phyloP scores from a whole-genome alignment of 2,797 vertebrate genomes.

The Antennarius maculatus region DNA sequence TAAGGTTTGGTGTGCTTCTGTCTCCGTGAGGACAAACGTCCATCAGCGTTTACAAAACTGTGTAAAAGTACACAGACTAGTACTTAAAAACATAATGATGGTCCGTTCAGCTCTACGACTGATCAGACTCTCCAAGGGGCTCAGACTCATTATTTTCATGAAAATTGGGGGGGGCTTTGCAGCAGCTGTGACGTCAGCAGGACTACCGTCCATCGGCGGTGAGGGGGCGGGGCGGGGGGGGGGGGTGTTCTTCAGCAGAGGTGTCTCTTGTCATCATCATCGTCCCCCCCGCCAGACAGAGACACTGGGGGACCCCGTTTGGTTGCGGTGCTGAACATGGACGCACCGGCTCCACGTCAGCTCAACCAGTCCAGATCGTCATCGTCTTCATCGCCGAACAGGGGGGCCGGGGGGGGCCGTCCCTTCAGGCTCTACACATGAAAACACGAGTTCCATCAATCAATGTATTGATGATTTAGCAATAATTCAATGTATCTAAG shows the following conservation, averaged over 20 bases:
- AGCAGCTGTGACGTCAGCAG: constrained; percentile 13
- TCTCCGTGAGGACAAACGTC: too few relatives aligned
- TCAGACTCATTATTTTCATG: too few relatives aligned
- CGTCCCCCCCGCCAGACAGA: too few relatives aligned
- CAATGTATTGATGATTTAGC: not conserved
- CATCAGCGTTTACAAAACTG: too few relatives aligned
- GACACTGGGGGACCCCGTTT: not conserved
- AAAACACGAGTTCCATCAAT: constrained; percentile 8
- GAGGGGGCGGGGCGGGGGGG: not conserved
- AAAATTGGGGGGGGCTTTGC: not conserved
- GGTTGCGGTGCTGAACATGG: not conserved
- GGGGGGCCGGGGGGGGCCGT: constrained; percentile 87
- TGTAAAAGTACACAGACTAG: too few relatives aligned
- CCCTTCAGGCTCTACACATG: constrained; percentile 90
- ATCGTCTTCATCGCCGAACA: constrained; percentile 90
- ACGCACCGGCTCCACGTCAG: constrained; percentile 67
- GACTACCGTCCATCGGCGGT: not conserved
- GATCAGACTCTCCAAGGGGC: too few relatives aligned
- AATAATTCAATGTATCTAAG: not conserved
- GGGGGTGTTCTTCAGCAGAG: constrained; percentile 9
- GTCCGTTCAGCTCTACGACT: too few relatives aligned
- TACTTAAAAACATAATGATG: too few relatives aligned
- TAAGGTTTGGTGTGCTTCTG: not conserved
- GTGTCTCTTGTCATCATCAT: not conserved
- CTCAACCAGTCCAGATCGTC: constrained; percentile 93